Percentiles rank a stretch among this genome's conserved stretches.
Evolutionary conservation across 2,113 vertebrate genomes (phyloP).

Genomic region (Campylorhamphus procurvoides): DNA sequence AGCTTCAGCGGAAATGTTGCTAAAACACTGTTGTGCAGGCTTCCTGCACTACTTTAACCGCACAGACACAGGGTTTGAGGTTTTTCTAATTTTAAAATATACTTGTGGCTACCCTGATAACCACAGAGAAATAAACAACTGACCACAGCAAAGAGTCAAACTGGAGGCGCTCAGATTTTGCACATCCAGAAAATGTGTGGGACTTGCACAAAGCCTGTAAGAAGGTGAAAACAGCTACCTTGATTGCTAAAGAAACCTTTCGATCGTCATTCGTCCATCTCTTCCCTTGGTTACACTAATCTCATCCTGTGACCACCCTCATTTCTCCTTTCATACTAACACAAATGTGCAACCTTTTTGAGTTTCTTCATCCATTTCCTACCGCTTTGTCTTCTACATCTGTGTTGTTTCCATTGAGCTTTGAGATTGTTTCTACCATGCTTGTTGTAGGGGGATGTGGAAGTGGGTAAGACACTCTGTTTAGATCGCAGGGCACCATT

Average conservation of each 20-base stretch:
- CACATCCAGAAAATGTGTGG: not conserved
- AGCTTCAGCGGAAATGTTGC: conserved; percentile 41
- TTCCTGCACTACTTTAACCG: conserved; percentile 53
- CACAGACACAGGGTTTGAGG: not conserved
- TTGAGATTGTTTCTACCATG: not conserved
- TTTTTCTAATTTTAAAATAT: conserved; percentile 2
- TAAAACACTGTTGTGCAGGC: conserved; percentile 10
- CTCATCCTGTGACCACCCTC: not conserved
- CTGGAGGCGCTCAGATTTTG: not conserved
- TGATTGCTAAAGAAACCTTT: not conserved
- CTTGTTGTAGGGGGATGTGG: not conserved
- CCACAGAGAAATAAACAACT: not conserved
- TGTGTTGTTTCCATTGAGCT: conserved; percentile 19
- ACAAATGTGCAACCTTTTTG: not conserved
- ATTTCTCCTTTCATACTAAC: conserved; percentile 25
- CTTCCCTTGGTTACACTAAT: not conserved
- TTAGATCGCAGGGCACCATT: not conserved
- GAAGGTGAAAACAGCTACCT: not conserved
- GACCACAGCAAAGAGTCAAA: not conserved
- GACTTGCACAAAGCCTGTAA: not conserved
- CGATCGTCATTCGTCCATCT: not conserved
- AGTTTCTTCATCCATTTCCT: conserved; percentile 41
- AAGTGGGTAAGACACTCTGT: not conserved
- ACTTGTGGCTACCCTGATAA: conserved; percentile 20
- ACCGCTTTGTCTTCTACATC: not conserved